Conservation (phyloP, 2,113 vertebrate species). For the Athene noctua region DNA sequence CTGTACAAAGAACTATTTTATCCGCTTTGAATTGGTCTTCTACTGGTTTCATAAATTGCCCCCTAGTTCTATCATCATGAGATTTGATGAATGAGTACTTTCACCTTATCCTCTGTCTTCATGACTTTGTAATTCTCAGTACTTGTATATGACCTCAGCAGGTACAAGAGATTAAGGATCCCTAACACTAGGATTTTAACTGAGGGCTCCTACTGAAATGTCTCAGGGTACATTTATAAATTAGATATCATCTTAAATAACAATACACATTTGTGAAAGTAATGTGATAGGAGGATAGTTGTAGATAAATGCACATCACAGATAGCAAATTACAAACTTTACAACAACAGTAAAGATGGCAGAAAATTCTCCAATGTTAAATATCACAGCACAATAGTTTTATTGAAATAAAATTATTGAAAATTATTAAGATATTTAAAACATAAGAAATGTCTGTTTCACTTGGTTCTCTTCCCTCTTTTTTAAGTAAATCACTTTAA, state of each 20-base stretch:
- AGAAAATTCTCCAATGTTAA: neutral
- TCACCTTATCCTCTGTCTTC: neutral
- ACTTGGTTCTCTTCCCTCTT: neutral
- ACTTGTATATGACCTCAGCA: neutral
- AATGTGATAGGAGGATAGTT: neutral
- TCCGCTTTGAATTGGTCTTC: neutral
- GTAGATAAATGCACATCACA: neutral
- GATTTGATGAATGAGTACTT: neutral
- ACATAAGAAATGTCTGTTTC: neutral
- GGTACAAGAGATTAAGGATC: neutral
- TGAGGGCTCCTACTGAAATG: neutral
- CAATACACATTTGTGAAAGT: neutral
- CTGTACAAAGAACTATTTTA: neutral
- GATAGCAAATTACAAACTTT: neutral
- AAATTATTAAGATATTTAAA: neutral
- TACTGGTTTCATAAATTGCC: neutral
- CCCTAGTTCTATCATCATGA: neutral
- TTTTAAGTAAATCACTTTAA: neutral
- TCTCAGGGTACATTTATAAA: neutral
- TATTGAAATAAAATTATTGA: neutral
- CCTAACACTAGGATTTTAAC: neutral
- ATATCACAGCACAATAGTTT: neutral
- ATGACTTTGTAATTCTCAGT: neutral
- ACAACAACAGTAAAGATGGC: neutral
- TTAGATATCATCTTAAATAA: neutral